Percentiles rank a stretch among this genome's conserved stretches.
phyloP scores from a whole-genome alignment of 2,797 vertebrate species.

The Neosilurus mollespiculum region DNA sequence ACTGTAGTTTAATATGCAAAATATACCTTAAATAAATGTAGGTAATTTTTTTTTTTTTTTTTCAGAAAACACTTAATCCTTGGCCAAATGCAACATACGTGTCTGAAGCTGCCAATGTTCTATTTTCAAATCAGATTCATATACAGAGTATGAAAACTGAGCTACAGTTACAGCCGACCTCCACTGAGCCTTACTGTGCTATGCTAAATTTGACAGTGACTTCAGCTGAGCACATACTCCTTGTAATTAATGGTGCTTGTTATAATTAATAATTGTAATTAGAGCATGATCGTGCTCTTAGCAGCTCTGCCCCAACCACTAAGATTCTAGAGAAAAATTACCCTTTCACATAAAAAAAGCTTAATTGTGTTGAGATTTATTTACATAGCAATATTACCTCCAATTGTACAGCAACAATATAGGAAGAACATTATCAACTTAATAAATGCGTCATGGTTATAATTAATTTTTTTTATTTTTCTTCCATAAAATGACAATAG shows the following conservation, averaged over 20 bases:
- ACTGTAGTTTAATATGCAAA: background rate
- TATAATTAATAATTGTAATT: constrained; percentile 66
- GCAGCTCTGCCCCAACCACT: constrained; percentile 30
- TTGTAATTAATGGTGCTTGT: constrained; percentile 57
- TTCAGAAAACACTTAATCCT: too few relatives aligned
- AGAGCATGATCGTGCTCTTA: constrained; percentile 48
- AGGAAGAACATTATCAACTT: background rate
- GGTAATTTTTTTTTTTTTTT: too few relatives aligned
- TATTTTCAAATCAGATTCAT: constrained; percentile 17
- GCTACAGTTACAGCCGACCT: constrained; percentile 11
- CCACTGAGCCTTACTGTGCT: constrained; percentile 31
- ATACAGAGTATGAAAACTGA: background rate
- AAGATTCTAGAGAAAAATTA: constrained; percentile 45
- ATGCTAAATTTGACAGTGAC: constrained; percentile 65
- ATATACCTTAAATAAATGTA: background rate
- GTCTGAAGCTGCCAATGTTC: background rate
- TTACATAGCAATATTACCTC: background rate
- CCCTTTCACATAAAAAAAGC: background rate
- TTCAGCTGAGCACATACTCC: constrained; percentile 58
- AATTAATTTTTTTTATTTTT: background rate
- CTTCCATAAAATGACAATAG: background rate
- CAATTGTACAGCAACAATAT: background rate
- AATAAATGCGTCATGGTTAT: background rate
- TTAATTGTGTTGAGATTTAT: background rate
- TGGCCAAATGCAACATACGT: background rate